Percentiles rank a stretch among this genome's conserved stretches.
Evolutionary conservation across 2,797 vertebrate species (phyloP).

Genomic region (Sebastes itinus): DNA sequence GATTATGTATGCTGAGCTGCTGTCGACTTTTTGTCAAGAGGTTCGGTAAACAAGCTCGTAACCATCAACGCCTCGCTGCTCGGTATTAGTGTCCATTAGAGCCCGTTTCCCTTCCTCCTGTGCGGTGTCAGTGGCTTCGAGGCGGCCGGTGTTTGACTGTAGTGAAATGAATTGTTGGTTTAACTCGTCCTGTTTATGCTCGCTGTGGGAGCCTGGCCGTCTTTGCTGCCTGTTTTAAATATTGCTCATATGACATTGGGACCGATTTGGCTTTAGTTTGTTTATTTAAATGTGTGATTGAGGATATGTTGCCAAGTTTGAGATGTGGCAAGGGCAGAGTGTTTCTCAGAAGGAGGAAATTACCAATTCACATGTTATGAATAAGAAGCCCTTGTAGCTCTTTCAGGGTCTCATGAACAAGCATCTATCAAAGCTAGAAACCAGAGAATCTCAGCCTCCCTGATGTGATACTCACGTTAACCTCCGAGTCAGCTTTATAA

Average conservation of each 20-base stretch:
- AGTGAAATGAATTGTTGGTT: conserved; percentile 52
- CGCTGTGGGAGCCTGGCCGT: neutral
- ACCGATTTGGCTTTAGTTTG: conserved; percentile 61
- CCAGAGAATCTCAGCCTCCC: neutral
- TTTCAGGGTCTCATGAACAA: conserved; percentile 7
- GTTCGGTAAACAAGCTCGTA: conserved; percentile 42
- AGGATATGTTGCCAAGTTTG: neutral
- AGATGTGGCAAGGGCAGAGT: conserved; percentile 16
- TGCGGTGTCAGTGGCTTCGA: conserved; percentile 8
- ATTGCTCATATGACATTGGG: conserved; percentile 12
- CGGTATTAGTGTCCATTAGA: conserved; percentile 47
- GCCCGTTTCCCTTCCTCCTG: conserved; percentile 18
- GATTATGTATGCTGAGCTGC: conserved; percentile 30
- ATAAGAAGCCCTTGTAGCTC: neutral
- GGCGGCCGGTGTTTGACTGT: conserved; percentile 26
- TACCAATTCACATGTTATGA: neutral
- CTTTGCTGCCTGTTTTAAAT: conserved; percentile 53
- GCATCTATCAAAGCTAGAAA: conserved; percentile 13
- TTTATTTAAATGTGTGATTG: conserved; percentile 58
- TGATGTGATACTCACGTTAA: neutral
- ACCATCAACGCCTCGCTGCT: conserved; percentile 29
- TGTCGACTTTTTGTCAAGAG: conserved; percentile 31
- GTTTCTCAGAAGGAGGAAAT: conserved; percentile 16
- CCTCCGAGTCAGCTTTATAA: neutral
- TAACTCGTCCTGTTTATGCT: conserved; percentile 17